Conservation (phyloP, 2,113 vertebrate species). For the Ancistrus triradiatus region DNA sequence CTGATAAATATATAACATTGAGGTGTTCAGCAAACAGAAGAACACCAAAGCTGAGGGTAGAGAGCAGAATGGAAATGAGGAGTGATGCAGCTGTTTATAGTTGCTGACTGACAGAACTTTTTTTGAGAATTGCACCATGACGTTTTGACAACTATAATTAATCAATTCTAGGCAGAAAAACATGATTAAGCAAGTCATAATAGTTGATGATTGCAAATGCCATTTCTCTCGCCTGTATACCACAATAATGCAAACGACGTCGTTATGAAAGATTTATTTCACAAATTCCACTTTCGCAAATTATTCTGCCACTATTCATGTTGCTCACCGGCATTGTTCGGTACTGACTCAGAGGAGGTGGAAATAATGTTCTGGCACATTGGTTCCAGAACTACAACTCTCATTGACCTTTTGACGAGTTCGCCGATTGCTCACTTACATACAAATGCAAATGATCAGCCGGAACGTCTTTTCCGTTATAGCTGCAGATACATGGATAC, state of each 20-base stretch:
- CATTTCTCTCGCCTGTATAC: background rate
- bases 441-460: too few species aligned
- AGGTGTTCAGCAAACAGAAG: too few species aligned
- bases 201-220: constrained; percentile 2
- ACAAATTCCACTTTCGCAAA: background rate
- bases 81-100: background rate
- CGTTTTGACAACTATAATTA: constrained; percentile 35
- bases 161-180: constrained; percentile 6
- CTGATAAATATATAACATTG: too few species aligned
- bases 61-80: background rate
- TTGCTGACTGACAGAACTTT: constrained; percentile 12
- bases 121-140: constrained; percentile 13
- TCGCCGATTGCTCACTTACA: too few species aligned
- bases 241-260: constrained; percentile 13
- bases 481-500: too few species aligned
- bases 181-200: too few species aligned
- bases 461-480: too few species aligned
- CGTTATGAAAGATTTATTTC: background rate
- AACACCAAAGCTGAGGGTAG: background rate
- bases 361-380: constrained; percentile 8
- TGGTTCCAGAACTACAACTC: too few species aligned
- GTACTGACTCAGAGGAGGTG: constrained; percentile 7
- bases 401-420: too few species aligned
- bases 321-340: constrained; percentile 15
- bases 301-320: too few species aligned